Base-by-base conservation (phyloP, 2,888 invertebrate species). In the Clivina fossor region DNA sequence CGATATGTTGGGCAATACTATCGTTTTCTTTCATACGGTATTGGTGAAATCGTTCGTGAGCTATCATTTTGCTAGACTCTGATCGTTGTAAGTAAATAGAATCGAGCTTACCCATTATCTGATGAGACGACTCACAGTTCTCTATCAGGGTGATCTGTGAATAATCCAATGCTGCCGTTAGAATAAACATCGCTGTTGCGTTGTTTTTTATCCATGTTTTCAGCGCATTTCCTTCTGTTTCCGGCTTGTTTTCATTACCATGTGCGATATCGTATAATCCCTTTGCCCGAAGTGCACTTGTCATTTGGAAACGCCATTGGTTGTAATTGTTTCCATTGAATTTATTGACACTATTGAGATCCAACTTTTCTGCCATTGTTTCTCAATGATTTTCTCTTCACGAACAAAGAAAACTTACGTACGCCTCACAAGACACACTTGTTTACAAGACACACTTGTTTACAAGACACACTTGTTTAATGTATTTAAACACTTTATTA, bases 51-150 rank as follows among this genome's bases (percentile, higher is more conserved):
- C 32, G 30, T 47, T 64, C 63, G 9, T 65, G 63, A 2, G 58
- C 44, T 9, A 65, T 8, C 63, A 66, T 65, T 48, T 64, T 65
- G 38, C 62, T 65, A 0, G 50, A 41, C 54, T 62, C 62, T 1
- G 60, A 56, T 43, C 62, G 63, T 18, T 51, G 55, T 13, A 22
- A n/a, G 8, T 43, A 43, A 43, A 43, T 43, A 15, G 43, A 22
- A 43, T 43, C 43, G 24, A 43, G 43, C 43, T 43, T 43, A 43
- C 24, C 43, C 4, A 43, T 43, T 4, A 43, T 59, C 54, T 65
- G 60, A 38, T 61, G 60, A 0, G 62, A 46, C 4, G 59, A 55
- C 16, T 59, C 56, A 33, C 47, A 47, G 13, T 47, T 47, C 11
- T 47, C 47, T 13, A 47, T 33, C 19, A 47, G 20, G 7, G 20